These are phyloP conservation scores for Hormiphora californensis DNA, from an alignment of 37 sponge, comb jelly and placozoan genomes.

Conservation along the genomic window DNA sequence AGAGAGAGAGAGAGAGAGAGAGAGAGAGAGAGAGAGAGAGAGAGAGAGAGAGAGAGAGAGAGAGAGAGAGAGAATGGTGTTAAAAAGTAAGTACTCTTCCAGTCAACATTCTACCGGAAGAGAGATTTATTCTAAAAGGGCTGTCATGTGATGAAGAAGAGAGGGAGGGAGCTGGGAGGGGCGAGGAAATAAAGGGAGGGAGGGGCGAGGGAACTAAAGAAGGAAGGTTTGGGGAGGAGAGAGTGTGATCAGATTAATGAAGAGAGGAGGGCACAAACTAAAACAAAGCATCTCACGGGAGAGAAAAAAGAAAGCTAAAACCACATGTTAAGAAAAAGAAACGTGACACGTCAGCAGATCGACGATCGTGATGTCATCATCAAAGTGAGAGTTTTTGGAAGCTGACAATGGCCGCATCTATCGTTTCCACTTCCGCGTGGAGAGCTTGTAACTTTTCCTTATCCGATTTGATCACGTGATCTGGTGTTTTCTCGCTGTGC, in stretches of 20 bases:
- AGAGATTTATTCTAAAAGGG: too few species aligned
- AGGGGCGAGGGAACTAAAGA: too few species aligned
- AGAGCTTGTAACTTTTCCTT: not conserved
- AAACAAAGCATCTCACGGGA: not conserved
- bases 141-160: too few species aligned
- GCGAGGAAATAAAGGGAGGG: too few species aligned
- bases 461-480: not conserved
- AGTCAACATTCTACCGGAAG: too few species aligned
- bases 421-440: not conserved
- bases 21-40: too few species aligned
- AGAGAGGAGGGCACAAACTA: too few species aligned
- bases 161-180: too few species aligned
- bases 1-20: too few species aligned
- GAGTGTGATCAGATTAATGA: not conserved
- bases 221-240: not conserved
- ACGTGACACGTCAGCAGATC: not conserved
- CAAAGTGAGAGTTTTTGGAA: not conserved
- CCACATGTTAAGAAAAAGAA: not conserved
- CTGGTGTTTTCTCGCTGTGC: conserved; percentile 5
- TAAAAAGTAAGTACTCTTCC: too few species aligned
- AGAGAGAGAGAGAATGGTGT: too few species aligned
- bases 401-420: conserved; percentile 19
- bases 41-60: too few species aligned
- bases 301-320: not conserved
- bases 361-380: not conserved